phyloP scores from a whole-genome alignment of 2,113 vertebrate genomes.

The Semnopithecus entellus region DNA sequence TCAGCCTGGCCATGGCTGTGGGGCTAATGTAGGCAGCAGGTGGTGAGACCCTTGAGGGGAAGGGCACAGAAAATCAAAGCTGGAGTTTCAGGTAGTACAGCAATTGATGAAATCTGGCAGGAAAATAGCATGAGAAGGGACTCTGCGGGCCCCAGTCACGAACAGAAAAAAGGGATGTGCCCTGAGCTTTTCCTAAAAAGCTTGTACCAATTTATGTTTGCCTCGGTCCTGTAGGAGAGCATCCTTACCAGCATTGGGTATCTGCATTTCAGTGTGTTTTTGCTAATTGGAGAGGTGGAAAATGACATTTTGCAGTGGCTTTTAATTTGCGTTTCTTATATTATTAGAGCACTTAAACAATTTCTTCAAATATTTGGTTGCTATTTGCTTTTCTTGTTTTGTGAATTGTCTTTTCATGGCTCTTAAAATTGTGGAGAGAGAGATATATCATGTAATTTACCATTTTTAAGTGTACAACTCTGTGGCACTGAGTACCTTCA shows the following conservation, averaged over 20 bases:
- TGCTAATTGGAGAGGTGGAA: background rate
- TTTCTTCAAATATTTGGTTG: background rate
- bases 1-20: background rate
- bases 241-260: accelerated
- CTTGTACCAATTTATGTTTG: background rate
- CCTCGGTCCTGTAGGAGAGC: background rate
- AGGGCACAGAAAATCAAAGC: background rate
- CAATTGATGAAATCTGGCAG: background rate
- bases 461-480: background rate
- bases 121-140: background rate
- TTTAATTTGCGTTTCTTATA: background rate
- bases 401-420: background rate
- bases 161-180: background rate
- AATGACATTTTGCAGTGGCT: background rate
- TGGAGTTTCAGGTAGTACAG: background rate
- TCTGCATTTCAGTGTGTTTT: background rate
- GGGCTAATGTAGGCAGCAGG: background rate
- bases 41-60: background rate
- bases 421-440: background rate
- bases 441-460: background rate
- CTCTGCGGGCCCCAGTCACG: background rate
- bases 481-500: background rate
- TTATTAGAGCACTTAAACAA: background rate
- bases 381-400: background rate
- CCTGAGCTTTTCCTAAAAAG: background rate